A percentile compares a stretch with the other conserved stretches of the same genome.
Conservation (phyloP, 2,113 vertebrate species). For the Neolamprologus longior region DNA sequence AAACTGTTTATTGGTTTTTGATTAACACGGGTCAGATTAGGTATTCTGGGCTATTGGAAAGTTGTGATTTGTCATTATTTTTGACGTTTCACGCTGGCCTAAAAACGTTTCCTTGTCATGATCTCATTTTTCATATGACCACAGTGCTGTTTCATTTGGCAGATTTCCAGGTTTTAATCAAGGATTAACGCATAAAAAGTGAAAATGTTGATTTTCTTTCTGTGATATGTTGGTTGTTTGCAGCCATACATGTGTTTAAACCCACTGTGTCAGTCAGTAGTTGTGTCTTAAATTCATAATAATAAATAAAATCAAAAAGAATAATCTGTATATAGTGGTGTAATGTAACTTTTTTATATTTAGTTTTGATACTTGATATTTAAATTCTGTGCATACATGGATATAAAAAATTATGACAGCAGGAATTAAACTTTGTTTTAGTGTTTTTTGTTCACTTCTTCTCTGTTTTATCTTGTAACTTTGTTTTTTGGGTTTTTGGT, state of each 20-base stretch:
- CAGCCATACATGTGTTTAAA: neutral
- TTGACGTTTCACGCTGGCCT: neutral
- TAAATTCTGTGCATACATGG: neutral
- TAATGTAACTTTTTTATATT: neutral
- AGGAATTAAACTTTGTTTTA: neutral
- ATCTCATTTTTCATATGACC: neutral
- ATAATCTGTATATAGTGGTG: neutral
- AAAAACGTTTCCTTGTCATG: neutral
- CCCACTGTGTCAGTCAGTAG: neutral
- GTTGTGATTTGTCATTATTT: neutral
- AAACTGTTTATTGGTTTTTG: neutral
- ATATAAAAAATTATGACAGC: neutral
- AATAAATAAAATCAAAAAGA: neutral
- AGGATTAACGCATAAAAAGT: neutral
- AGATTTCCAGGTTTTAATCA: neutral
- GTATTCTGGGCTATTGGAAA: neutral
- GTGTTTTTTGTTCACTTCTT: neutral
- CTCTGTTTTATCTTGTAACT: neutral
- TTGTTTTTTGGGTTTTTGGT: fast-evolving
- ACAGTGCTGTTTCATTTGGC: neutral
- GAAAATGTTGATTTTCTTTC: neutral
- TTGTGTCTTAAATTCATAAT: neutral
- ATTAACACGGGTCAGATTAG: neutral
- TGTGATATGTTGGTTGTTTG: neutral
- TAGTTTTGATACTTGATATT: neutral